Percentiles rank a stretch among this genome's conserved stretches.
Conservation (phyloP, 2,888 invertebrate genomes). For the Bugulina stolonifera region DNA sequence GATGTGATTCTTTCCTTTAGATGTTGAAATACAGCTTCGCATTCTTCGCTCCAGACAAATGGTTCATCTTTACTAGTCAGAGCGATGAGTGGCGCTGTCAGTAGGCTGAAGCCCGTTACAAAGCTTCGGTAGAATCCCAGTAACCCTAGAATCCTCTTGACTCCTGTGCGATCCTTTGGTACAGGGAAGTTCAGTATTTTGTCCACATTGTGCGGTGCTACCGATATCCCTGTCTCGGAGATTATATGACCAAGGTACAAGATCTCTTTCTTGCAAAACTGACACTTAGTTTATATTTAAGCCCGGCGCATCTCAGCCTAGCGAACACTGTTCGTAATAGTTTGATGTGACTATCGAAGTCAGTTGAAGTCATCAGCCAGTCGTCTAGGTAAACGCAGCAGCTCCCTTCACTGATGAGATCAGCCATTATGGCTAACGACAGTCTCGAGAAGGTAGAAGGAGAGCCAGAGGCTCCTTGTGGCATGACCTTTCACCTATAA, state of each 20-base stretch:
- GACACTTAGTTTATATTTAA: not conserved
- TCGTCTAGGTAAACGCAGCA: conserved; percentile 10
- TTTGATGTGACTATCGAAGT: not conserved
- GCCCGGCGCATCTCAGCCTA: not conserved
- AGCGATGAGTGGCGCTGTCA: not conserved
- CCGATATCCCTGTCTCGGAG: not conserved
- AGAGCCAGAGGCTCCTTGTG: not conserved
- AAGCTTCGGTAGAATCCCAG: not conserved
- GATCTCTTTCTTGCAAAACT: conserved; percentile 1
- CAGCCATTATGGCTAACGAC: conserved; percentile 4
- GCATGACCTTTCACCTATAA: not conserved
- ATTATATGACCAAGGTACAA: not conserved
- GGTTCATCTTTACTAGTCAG: not conserved
- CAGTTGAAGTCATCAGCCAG: not conserved
- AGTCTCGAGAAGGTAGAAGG: conserved; percentile 1
- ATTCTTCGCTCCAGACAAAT: not conserved
- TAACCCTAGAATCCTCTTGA: not conserved
- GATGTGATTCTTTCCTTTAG: not conserved
- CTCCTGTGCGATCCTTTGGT: not conserved
- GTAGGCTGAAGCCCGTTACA: not conserved
- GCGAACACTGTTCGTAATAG: not conserved
- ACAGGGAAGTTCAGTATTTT: not conserved
- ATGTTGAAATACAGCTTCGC: not conserved
- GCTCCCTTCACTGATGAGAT: not conserved
- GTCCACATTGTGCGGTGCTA: not conserved